These are phyloP conservation scores for Ernsta delagoae DNA, from an alignment of 2,888 invertebrate genomes.

Conservation along the genomic window DNA sequence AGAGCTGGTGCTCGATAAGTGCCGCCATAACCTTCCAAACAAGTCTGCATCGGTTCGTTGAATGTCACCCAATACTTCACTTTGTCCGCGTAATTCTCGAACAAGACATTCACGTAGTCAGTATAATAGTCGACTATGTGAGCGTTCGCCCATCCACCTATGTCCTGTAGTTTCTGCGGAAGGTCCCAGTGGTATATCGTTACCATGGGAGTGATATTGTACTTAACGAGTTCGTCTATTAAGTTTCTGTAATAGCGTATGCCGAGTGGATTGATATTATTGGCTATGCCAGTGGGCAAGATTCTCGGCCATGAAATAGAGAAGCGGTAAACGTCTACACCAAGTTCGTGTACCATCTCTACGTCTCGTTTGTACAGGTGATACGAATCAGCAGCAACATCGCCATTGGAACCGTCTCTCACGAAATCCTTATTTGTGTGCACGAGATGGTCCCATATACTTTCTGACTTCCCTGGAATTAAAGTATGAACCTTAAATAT, in stretches of 20 bases:
- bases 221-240: conserved; percentile 88
- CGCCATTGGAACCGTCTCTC: conserved; percentile 84
- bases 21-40: conserved; percentile 83
- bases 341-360: conserved; percentile 85
- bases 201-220: conserved; percentile 88
- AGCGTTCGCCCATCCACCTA: conserved; percentile 89
- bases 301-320: conserved; percentile 91
- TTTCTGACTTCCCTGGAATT: conserved; percentile 86
- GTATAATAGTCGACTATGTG: conserved; percentile 86
- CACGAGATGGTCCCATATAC: conserved; percentile 85
- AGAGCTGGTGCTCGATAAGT: conserved; percentile 85
- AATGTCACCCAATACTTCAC: conserved; percentile 91
- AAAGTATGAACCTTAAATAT: background rate
- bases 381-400: conserved; percentile 89
- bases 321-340: conserved; percentile 88
- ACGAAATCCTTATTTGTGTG: conserved; percentile 82
- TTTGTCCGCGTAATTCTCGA: conserved; percentile 86
- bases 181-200: conserved; percentile 90
- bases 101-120: conserved; percentile 86
- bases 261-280: conserved; percentile 88
- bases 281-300: conserved; percentile 88
- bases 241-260: conserved; percentile 91
- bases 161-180: conserved; percentile 86
- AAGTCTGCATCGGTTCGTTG: conserved; percentile 89
- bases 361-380: conserved; percentile 87